phyloP scores from a whole-genome alignment of 1,140 invertebrate genomes.

The Apis florea region DNA sequence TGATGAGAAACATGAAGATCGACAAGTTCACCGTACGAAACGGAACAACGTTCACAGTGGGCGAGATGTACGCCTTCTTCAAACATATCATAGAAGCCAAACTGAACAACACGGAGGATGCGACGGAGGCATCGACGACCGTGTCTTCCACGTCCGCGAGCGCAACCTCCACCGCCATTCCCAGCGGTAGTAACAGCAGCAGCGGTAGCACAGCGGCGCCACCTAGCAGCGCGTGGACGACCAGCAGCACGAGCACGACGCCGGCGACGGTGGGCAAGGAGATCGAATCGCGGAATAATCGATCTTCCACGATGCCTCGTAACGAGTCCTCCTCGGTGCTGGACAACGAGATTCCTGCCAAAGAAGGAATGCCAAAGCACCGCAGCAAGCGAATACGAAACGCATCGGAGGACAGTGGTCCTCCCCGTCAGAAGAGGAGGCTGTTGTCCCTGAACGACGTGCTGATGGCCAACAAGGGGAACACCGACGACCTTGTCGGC shows the following conservation, averaged over 20 bases:
- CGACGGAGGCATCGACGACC: not conserved
- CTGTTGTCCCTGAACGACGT: conserved; percentile 66
- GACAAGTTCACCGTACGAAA: conserved; percentile 75
- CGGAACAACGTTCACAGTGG: conserved; percentile 74
- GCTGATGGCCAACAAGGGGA: not conserved
- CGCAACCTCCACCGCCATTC: not conserved
- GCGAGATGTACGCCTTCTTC: conserved; percentile 79
- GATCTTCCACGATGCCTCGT: conserved; percentile 45
- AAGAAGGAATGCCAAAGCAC: conserved; percentile 73
- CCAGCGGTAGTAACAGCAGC: not conserved
- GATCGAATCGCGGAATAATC: conserved; percentile 47
- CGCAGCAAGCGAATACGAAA: conserved; percentile 77
- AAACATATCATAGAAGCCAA: conserved; percentile 80
- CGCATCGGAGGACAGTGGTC: conserved; percentile 62
- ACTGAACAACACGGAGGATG: conserved; percentile 69
- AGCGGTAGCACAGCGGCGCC: not conserved
- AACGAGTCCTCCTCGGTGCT: conserved; percentile 49
- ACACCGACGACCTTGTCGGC: not conserved
- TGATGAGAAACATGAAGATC: conserved; percentile 75
- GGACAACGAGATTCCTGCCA: conserved; percentile 74
- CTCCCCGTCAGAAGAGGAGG: conserved; percentile 68
- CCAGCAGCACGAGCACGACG: not conserved
- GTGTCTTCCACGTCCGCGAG: not conserved
- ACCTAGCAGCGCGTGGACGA: not conserved
- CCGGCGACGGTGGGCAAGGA: conserved; percentile 13